Base-by-base conservation (phyloP, 2,113 vertebrate genomes). In the Mustelus asterias region DNA sequence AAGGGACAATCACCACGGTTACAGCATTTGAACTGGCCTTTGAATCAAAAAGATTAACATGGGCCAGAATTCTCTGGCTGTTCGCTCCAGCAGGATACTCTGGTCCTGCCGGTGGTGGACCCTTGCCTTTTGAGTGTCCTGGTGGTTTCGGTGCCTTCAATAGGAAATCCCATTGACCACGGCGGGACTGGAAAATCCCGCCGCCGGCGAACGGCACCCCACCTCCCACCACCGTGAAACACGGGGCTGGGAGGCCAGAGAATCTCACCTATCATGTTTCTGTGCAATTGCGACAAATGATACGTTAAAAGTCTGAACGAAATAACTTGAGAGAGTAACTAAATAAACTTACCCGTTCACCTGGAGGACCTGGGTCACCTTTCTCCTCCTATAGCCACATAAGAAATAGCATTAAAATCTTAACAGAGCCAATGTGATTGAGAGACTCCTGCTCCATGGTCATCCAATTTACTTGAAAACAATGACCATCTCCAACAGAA, bases 291-390 rank as follows among this genome's bases (percentile, higher is more conserved):
- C 54, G n/a, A 20, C 90, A 65, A 20, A 63, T 18, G 60, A 93
- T 93, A 63, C 13, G 22, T 88, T 88, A 93, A 65, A 65, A 93
- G 13, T 24, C 9, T 86, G 20, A 65, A 94, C 8, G 24, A 37
- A 70, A 95, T 48, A 18, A 54, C 13, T 26, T 54, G 14, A 95
- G 33, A 41, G 58, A 65, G 6, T 48, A 95, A 72, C 7, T 76
- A 95, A 29, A 54, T 48, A 90, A 90, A 70, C 26, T 94, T 94
- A 95, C 94, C 94, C 54, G 41, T 95, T 44, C 65, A 95, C 94
- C 94, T 95, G 24, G 67, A 33, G 6, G 2, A 95, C 94, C 94
- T 48, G 22, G 67, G 20, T 95, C 24, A 54, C 94, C 94, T 48
- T 95, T 95, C 41, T 33, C 69, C 48, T 22, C 94, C 94, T 95